Evolutionary conservation across 35 echinoderm and acorn worm genomes (phyloP).

Genomic region (Stichopus chloronotus): DNA sequence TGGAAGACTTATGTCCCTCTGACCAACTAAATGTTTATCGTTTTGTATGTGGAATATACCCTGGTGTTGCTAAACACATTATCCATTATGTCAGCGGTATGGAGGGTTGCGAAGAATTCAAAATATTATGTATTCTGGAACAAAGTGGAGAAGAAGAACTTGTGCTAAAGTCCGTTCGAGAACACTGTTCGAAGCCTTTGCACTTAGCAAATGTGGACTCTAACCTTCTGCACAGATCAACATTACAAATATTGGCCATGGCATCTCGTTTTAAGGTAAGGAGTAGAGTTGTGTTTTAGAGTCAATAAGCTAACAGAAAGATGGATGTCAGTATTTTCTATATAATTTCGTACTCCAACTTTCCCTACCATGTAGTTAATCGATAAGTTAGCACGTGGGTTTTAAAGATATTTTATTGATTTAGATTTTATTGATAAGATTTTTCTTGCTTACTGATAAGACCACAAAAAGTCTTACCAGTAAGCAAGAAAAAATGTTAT

Average conservation of each 20-base stretch:
- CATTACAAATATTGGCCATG: background rate
- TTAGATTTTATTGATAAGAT: background rate
- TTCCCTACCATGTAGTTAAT: background rate
- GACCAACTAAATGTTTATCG: constrained; percentile 1
- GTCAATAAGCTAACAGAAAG: background rate
- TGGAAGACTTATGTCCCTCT: background rate
- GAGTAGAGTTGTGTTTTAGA: too few relatives aligned
- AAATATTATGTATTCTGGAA: constrained; percentile 14
- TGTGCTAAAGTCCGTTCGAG: background rate
- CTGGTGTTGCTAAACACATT: background rate
- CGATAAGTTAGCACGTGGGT: background rate
- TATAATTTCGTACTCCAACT: background rate
- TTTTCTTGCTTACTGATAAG: background rate
- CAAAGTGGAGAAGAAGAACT: background rate
- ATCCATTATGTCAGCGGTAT: background rate
- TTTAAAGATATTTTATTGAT: background rate
- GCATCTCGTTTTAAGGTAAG: background rate
- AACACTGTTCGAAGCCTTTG: background rate
- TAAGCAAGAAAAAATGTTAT: too few relatives aligned
- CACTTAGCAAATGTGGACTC: background rate
- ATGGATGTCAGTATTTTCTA: background rate
- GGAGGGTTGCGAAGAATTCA: background rate
- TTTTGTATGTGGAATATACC: constrained; percentile 30
- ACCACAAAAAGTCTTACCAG: background rate
- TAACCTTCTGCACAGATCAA: background rate